Conservation (phyloP, 2,888 invertebrate genomes). For the Tipula helvola region DNA sequence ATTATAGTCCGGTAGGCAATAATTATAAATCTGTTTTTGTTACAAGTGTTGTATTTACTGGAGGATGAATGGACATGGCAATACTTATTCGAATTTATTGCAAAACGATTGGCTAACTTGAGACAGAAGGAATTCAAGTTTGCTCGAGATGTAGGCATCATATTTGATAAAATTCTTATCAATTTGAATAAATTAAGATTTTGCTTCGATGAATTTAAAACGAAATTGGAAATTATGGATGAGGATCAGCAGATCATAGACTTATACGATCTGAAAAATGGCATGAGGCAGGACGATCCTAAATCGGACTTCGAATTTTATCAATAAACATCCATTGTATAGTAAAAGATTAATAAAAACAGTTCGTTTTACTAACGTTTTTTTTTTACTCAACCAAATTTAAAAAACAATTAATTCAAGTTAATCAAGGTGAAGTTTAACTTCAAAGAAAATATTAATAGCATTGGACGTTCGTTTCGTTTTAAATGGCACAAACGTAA, state of each 20-base stretch:
- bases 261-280: neutral
- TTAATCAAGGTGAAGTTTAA: too few species aligned
- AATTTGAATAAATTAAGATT: neutral
- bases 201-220: neutral
- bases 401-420: too few species aligned
- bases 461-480: too few species aligned
- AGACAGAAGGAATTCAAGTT: neutral
- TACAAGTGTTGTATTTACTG: neutral
- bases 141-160: neutral
- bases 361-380: too few species aligned
- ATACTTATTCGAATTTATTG: too few species aligned
- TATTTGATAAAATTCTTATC: neutral
- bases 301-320: neutral
- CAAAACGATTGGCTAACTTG: neutral
- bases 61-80: neutral
- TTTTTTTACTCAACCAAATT: too few species aligned
- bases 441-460: too few species aligned
- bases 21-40: neutral
- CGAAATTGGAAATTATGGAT: neutral
- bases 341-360: too few species aligned
- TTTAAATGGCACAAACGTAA: too few species aligned
- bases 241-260: neutral
- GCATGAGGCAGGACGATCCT: neutral
- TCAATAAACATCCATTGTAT: neutral
- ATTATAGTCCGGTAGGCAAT: neutral